phyloP scores from a whole-genome alignment of 2,113 vertebrate genomes.

The Dromaius novaehollandiae region DNA sequence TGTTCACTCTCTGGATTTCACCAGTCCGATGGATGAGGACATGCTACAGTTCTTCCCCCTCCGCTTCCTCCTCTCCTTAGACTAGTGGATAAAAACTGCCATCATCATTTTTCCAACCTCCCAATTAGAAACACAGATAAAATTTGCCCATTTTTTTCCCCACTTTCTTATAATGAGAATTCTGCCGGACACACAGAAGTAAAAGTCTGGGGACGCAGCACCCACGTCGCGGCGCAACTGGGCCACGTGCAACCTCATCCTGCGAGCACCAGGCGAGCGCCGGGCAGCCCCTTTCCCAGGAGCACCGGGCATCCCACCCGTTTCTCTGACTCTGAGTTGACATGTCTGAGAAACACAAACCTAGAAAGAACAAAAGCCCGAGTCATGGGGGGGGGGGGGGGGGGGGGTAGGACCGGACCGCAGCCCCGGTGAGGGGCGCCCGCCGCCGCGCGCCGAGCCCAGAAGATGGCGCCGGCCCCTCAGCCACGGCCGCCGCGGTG shows the following conservation, averaged over 20 bases:
- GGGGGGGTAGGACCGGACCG: background rate
- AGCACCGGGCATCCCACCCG: background rate
- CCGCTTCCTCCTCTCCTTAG: background rate
- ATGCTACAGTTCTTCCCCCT: background rate
- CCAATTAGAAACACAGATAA: background rate
- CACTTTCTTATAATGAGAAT: background rate
- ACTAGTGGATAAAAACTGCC: background rate
- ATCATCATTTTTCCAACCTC: background rate
- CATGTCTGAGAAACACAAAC: background rate
- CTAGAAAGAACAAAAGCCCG: background rate
- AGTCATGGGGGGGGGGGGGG: rapidly evolving
- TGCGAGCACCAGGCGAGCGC: too few species aligned
- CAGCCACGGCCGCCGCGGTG: background rate
- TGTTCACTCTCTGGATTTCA: background rate
- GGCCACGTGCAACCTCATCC: too few species aligned
- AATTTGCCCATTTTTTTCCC: background rate
- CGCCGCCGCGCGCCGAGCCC: background rate
- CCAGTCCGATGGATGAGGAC: background rate
- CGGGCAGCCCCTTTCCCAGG: too few species aligned
- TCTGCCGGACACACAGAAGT: background rate
- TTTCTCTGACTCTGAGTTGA: background rate
- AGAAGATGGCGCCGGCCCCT: slow-evolving; percentile 53
- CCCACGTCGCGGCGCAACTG: too few species aligned
- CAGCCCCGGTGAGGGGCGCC: too few species aligned
- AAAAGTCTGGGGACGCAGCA: too few species aligned